These are phyloP conservation scores for Sphaeridia pumilis DNA, from an alignment of 2,888 invertebrate genomes.

Conservation along the genomic window DNA sequence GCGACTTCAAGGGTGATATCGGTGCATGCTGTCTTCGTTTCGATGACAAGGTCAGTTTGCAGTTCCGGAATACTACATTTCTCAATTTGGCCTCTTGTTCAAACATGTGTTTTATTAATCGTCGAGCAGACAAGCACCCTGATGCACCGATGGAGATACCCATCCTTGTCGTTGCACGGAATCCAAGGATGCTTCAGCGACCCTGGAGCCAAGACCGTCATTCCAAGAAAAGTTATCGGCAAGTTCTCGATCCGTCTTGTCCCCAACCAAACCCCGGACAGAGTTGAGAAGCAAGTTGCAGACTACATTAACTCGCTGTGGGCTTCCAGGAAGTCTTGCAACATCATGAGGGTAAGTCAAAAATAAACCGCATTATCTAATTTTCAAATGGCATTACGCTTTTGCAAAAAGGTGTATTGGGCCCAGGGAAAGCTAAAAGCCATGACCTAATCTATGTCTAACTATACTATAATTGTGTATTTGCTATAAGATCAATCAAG, in stretches of 20 bases:
- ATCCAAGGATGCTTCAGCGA: constrained; percentile 55
- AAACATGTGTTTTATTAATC: background rate
- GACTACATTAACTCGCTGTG: constrained; percentile 65
- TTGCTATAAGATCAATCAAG: constrained; percentile 40
- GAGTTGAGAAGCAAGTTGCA: constrained; percentile 67
- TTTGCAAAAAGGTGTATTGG: too few relatives aligned
- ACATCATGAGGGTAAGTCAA: constrained; percentile 59
- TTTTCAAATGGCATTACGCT: too few relatives aligned
- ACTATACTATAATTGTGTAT: too few relatives aligned
- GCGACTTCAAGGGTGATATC: constrained; percentile 18
- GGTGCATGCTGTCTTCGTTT: constrained; percentile 21
- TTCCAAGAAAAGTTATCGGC: constrained; percentile 82
- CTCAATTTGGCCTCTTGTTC: background rate
- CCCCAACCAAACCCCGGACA: constrained; percentile 71
- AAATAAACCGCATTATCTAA: too few relatives aligned
- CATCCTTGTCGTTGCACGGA: constrained; percentile 86
- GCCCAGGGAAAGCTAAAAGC: too few relatives aligned
- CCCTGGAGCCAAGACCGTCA: constrained; percentile 47
- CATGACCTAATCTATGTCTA: too few relatives aligned
- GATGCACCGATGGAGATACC: constrained; percentile 93
- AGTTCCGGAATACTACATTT: background rate
- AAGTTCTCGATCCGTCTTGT: constrained; percentile 96
- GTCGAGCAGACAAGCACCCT: constrained; percentile 52
- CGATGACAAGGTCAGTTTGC: constrained; percentile 18
- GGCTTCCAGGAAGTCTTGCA: constrained; percentile 68